These are phyloP conservation scores for Macquaria ambigua DNA, from an alignment of 2,113 vertebrate species.

Conservation along the genomic window DNA sequence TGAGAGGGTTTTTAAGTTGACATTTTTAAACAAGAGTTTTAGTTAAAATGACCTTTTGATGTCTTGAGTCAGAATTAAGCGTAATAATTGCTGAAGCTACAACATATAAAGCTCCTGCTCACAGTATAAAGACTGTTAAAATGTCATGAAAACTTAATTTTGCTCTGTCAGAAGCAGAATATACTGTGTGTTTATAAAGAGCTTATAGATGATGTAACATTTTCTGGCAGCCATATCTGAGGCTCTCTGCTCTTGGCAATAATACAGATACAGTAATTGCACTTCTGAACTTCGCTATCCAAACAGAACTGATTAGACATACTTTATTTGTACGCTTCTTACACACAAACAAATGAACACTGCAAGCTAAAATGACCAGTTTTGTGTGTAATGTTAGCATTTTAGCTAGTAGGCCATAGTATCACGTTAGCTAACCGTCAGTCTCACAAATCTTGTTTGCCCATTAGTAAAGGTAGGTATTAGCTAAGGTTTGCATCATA, in stretches of 20 bases:
- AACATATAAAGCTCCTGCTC: constrained; percentile 4
- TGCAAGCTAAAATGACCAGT: not conserved
- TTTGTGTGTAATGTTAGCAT: not conserved
- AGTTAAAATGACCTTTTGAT: constrained; percentile 13
- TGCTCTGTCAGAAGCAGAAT: constrained; percentile 7
- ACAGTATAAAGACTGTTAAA: constrained; percentile 1
- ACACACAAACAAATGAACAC: not conserved
- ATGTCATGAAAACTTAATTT: constrained; percentile 24
- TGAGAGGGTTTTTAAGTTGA: constrained; percentile 26
- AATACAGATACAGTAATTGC: not conserved
- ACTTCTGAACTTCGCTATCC: not conserved
- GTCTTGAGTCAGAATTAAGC: constrained; percentile 3
- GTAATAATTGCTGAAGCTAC: not conserved
- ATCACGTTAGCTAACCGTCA: not conserved
- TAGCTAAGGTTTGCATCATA: not conserved
- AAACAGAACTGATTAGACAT: not conserved
- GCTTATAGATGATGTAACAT: constrained; percentile 3
- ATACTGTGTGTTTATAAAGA: constrained; percentile 4
- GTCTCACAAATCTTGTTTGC: not conserved
- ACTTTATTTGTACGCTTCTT: not conserved
- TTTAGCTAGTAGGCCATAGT: not conserved
- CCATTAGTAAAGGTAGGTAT: not conserved
- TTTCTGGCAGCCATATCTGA: constrained; percentile 7
- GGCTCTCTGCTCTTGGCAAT: not conserved
- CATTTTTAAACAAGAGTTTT: constrained; percentile 20